Evolutionary conservation across 2,797 vertebrate genomes (phyloP).

Genomic region (Nothura maculosa): DNA sequence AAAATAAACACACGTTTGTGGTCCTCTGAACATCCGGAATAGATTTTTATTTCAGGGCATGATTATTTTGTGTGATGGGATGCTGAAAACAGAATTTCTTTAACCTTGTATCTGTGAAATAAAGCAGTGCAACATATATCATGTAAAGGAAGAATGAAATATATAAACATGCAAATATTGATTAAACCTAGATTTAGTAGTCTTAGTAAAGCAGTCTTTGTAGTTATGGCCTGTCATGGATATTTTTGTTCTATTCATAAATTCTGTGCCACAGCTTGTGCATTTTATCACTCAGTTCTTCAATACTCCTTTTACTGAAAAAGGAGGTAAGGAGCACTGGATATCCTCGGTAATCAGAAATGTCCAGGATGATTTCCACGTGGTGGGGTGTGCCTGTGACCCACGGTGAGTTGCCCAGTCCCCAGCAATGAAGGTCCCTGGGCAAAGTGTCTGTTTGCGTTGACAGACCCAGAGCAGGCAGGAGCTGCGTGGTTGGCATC

Average conservation of each 20-base stretch:
- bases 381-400: neutral
- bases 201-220: neutral
- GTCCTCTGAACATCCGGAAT: neutral
- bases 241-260: neutral
- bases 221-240: neutral
- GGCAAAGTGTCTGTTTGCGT: neutral
- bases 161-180: neutral
- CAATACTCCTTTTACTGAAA: neutral
- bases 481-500: neutral
- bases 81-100: neutral
- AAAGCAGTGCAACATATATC: neutral
- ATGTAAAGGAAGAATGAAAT: neutral
- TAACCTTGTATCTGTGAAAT: neutral
- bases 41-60: neutral
- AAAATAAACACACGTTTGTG: neutral
- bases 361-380: neutral
- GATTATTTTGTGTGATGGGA: neutral
- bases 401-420: neutral
- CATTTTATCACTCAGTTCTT: neutral
- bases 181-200: neutral
- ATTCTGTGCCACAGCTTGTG: neutral
- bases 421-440: fast-evolving
- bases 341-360: neutral
- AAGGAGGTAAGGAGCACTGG: neutral
- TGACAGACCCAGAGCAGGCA: neutral